Base-by-base conservation (phyloP, 2,113 vertebrate species). In the Tor tambroides region DNA sequence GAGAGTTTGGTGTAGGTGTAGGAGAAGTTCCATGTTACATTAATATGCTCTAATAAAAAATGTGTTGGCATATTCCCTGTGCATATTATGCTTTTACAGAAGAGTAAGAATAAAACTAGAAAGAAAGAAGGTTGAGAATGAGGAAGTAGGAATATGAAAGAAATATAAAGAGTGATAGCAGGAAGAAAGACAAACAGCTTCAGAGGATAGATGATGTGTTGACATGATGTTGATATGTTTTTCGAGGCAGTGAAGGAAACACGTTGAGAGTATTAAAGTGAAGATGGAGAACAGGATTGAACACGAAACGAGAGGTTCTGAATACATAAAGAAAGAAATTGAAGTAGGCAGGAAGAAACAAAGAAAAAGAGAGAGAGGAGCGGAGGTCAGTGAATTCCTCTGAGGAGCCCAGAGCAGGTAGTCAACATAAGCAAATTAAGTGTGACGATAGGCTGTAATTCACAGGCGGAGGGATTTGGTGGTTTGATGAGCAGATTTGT, bases 401-500 rank as follows among this genome's bases (percentile, higher is more conserved):
- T 80, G 77, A 63, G 54, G 91, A 93, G 93, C 67, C 15, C 87
- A 80, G 86, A 93, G 92, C 92, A 93, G 92, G 91, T 95, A 94
- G 92, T 91, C 93, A 91, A 92, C 94, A 86, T 95, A 95, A 95
- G 94, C 90, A 94, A 95, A 95, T 95, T 94, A 96, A 93, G 93
- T 91, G 92, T 95, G 93, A 94, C 94, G 92, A 92, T 92, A 93
- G 93, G 93, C 93, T 94, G 94, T 94, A 95, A 94, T 95, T 94
- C 87, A 15, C 91, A 93, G 90, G 94, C 92, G 92, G 91, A 89
- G 88, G 93, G 94, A 94, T 95, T 95, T 94, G 85, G 85, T 89
- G 89, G 93, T 94, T 94, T 95, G 94, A 96, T 95, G 94, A 94
- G 92, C 93, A 95, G 95, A 94, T 95, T 95, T 94, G 92, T 91